Conservation (phyloP, 2,113 vertebrate genomes). For the Dipodomys merriami region DNA sequence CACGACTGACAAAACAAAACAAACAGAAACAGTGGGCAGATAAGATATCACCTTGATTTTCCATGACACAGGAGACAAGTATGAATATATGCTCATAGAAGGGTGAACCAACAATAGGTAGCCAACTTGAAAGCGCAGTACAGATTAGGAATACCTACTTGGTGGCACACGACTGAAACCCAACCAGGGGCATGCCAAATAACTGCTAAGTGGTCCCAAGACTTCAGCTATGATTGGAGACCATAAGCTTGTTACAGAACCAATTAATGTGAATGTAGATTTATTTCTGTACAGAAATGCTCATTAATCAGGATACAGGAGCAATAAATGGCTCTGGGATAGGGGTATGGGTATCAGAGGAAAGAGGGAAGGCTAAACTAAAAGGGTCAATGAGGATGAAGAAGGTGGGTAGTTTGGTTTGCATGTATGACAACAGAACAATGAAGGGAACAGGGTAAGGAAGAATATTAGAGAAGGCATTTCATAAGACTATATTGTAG, state of each 20-base stretch:
- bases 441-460: too few relatives aligned
- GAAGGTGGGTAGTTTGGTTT: too few relatives aligned
- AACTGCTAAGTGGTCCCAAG: not conserved
- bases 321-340: not conserved
- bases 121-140: not conserved
- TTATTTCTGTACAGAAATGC: not conserved
- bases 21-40: not conserved
- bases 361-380: too few relatives aligned
- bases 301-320: not conserved
- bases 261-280: slow-evolving; percentile 4
- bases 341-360: too few relatives aligned
- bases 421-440: too few relatives aligned
- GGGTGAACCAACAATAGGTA: not conserved
- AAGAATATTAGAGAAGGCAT: too few relatives aligned
- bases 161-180: not conserved
- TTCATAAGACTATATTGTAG: too few relatives aligned
- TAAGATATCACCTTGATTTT: not conserved
- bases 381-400: too few relatives aligned
- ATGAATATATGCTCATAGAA: not conserved
- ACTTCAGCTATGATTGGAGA: not conserved
- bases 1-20: too few relatives aligned
- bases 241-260: not conserved
- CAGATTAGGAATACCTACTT: not conserved
- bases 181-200: not conserved
- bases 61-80: not conserved